Evolutionary conservation across 2,113 vertebrate species (phyloP), one percentile per base, ranked within the genome.

Genomic region (Gallinago undulata): DNA sequence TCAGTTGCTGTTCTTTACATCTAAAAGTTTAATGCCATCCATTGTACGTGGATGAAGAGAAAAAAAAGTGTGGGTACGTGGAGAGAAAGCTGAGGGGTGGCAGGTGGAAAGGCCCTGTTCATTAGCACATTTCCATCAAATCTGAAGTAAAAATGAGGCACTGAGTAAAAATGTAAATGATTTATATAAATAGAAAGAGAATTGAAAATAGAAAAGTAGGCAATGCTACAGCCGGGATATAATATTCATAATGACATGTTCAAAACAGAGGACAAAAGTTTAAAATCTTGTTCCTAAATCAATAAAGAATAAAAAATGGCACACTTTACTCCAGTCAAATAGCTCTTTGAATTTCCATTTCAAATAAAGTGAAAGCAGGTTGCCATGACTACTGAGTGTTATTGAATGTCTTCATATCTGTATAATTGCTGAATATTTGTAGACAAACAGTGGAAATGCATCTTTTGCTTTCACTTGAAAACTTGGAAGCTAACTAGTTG

Each of bases 391-490:
- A 96, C 96, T 57, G 77, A 88, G 83, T 94, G 81, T 80, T 94
- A 80, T 86, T 83, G 67, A 92, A 78, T 94, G 57, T 85, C 69
- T 95, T 64, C 78, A 18, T 91, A 91, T 84, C 85, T 90, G 59
- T 92, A 57, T 95, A 94, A 97, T 96, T 92, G 86, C 84, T 80
- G 94, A 88, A 66, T 97, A 95, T 97, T 97, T 97, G 97, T 95
- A 92, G 94, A 94, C 93, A 96, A 97, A 93, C 82, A 91, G 84
- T 35, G 87, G 72, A 95, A 43, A 76, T 80, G 59, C 57, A 96
- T 93, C 81, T 80, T 96, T 68, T 1, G 1, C 79, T 82, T 81
- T 72, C 84, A 30, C 84, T 93, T 62, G 84, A 82, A 84, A 93
- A 86, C 91, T 79, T 92, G 69, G 85, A 92, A 93, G 53, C 60